Conservation (phyloP, 2,797 vertebrate species). For the Steatocranus sp. region DNA sequence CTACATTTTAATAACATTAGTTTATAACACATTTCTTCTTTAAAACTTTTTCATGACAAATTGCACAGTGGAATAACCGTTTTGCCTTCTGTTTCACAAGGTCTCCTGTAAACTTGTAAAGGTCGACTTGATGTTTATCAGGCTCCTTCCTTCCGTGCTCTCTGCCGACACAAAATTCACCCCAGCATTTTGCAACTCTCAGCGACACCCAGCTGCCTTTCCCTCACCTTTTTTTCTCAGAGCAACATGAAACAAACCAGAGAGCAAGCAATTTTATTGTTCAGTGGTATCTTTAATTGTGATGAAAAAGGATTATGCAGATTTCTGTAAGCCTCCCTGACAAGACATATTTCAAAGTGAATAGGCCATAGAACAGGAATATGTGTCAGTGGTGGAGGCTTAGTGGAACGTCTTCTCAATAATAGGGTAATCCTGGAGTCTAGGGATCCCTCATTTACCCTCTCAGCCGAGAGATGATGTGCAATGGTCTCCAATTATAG, state of each 20-base stretch:
- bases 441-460: constrained; percentile 78
- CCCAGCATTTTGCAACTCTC: constrained; percentile 48
- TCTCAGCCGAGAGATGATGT: constrained; percentile 72
- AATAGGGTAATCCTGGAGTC: constrained; percentile 82
- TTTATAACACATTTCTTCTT: neutral
- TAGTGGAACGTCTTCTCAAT: constrained; percentile 79
- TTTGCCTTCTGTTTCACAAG: neutral
- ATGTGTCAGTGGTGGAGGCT: constrained; percentile 79
- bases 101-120: neutral
- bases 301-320: constrained; percentile 84
- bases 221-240: constrained; percentile 49
- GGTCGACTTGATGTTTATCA: constrained; percentile 6
- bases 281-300: constrained; percentile 86
- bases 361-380: constrained; percentile 80
- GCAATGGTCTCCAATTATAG: constrained; percentile 72
- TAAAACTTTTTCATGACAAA: neutral
- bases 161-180: constrained; percentile 10
- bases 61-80: neutral
- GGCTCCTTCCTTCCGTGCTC: neutral
- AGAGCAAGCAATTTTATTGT: constrained; percentile 85
- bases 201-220: constrained; percentile 30
- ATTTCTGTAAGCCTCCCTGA: constrained; percentile 81
- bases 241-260: constrained; percentile 79
- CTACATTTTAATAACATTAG: neutral
- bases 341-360: constrained; percentile 83